These are phyloP conservation scores for Bombus consobrinus DNA, from an alignment of 1,140 invertebrate genomes.

Conservation along the genomic window DNA sequence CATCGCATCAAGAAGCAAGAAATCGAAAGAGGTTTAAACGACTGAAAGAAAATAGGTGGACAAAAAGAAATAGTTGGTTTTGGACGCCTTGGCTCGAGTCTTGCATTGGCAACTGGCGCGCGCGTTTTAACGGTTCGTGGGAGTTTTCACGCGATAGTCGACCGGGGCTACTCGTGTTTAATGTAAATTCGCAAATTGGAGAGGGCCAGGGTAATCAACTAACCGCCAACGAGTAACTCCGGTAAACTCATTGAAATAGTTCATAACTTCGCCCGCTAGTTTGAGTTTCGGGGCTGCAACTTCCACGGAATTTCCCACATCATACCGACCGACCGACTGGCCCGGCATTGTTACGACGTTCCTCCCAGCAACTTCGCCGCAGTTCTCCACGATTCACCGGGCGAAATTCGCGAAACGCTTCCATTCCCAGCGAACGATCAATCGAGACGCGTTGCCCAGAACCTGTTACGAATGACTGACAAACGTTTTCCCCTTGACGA, in stretches of 20 bases:
- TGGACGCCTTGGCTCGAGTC: not conserved
- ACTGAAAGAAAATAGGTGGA: not conserved
- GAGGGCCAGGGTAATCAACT: slow-evolving; percentile 72
- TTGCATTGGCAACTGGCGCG: slow-evolving; percentile 16
- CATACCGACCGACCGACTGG: slow-evolving; percentile 69
- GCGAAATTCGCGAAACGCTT: not conserved
- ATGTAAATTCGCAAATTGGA: slow-evolving; percentile 75
- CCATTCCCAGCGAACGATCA: not conserved
- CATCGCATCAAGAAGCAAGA: not conserved
- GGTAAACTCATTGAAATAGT: slow-evolving; percentile 79
- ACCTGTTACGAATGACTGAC: not conserved
- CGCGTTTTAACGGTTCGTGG: slow-evolving; percentile 50
- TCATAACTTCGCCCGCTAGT: slow-evolving; percentile 73
- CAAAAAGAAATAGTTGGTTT: not conserved
- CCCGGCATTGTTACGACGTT: slow-evolving; percentile 67
- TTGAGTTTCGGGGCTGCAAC: slow-evolving; percentile 65
- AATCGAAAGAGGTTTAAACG: not conserved
- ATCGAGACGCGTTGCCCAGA: not conserved
- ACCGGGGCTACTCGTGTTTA: slow-evolving; percentile 64
- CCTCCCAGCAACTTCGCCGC: slow-evolving; percentile 57
- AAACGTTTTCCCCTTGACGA: not conserved
- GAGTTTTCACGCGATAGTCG: slow-evolving; percentile 63
- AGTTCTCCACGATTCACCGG: slow-evolving; percentile 5
- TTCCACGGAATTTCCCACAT: slow-evolving; percentile 71
- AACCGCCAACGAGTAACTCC: slow-evolving; percentile 74